These are phyloP conservation scores for Melanostoma scalare DNA, from an alignment of 2,888 invertebrate species.

Conservation along the genomic window DNA sequence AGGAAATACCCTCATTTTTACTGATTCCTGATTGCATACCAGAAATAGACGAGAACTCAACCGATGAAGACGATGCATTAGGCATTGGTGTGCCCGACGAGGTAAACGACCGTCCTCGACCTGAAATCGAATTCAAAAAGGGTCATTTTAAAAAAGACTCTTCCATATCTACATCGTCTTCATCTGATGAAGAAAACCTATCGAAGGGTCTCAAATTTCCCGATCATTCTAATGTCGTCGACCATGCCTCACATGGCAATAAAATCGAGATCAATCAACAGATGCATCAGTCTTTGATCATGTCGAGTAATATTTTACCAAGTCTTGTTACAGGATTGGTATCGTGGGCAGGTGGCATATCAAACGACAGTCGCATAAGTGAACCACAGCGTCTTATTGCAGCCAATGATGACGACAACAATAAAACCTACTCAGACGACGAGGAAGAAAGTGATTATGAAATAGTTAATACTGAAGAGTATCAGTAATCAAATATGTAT, in stretches of 20 bases:
- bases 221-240: conserved; percentile 76
- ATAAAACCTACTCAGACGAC: conserved; percentile 73
- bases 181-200: conserved; percentile 80
- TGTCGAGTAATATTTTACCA: conserved; percentile 76
- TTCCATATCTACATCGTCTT: conserved; percentile 79
- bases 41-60: conserved; percentile 81
- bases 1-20: conserved; percentile 81
- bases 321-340: conserved; percentile 78
- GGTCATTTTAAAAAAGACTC: conserved; percentile 81
- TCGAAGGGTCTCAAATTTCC: conserved; percentile 81
- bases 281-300: conserved; percentile 75
- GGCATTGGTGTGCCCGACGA: conserved; percentile 59
- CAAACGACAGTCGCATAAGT: conserved; percentile 23
- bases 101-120: conserved; percentile 24
- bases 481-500: conserved; percentile 75
- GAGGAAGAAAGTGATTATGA: conserved; percentile 82
- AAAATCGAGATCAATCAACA: conserved; percentile 74
- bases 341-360: conserved; percentile 75
- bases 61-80: conserved; percentile 77
- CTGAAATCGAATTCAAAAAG: conserved; percentile 78
- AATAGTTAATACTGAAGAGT: conserved; percentile 80
- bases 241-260: conserved; percentile 45
- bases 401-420: conserved; percentile 22
- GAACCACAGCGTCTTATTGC: not conserved
- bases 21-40: conserved; percentile 81